Conservation (phyloP, 2,888 invertebrate species). For the Eutolmus rufibarbis region DNA sequence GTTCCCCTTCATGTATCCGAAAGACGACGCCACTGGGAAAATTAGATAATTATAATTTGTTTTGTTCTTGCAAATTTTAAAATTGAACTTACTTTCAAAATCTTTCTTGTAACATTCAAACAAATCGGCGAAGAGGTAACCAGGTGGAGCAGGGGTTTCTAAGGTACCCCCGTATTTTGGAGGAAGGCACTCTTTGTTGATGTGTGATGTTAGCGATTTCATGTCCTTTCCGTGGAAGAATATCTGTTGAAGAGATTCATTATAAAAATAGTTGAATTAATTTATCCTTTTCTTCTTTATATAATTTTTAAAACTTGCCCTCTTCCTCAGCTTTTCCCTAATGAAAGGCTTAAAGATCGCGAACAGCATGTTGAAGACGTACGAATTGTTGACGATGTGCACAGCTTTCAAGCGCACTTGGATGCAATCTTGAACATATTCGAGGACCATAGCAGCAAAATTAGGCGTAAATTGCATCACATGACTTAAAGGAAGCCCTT, state of each 20-base stretch:
- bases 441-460: slow-evolving; percentile 75
- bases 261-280: neutral
- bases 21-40: slow-evolving; percentile 65
- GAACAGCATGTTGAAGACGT: slow-evolving; percentile 84
- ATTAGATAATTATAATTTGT: slow-evolving; percentile 34
- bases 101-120: slow-evolving; percentile 71
- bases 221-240: slow-evolving; percentile 77
- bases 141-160: slow-evolving; percentile 67
- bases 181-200: slow-evolving; percentile 69
- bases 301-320: slow-evolving; percentile 65
- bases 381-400: slow-evolving; percentile 88
- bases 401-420: slow-evolving; percentile 84
- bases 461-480: slow-evolving; percentile 79
- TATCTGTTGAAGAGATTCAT: slow-evolving; percentile 62
- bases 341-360: slow-evolving; percentile 88
- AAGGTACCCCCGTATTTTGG: slow-evolving; percentile 73
- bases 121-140: slow-evolving; percentile 72
- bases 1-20: slow-evolving; percentile 60
- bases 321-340: slow-evolving; percentile 79
- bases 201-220: slow-evolving; percentile 67
- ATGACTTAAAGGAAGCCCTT: slow-evolving; percentile 75
- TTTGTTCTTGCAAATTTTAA: neutral
- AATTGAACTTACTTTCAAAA: slow-evolving; percentile 68
- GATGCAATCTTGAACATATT: slow-evolving; percentile 81
- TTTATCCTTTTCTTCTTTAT: neutral